Conservation (phyloP, 1,140 invertebrate species). For the Trachymyrmex cornetzi region DNA sequence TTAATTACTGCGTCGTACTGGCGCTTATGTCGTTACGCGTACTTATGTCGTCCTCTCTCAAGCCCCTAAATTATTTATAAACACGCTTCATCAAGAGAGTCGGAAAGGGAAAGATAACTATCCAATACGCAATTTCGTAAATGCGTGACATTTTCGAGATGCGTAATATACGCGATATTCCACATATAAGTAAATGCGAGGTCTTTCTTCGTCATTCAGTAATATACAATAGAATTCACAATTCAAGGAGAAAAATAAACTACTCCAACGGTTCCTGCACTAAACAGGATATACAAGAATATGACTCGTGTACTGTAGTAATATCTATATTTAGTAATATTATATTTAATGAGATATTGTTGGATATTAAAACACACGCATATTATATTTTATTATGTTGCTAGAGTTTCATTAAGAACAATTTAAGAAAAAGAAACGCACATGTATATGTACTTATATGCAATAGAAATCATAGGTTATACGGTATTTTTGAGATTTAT, state of each 20-base stretch:
- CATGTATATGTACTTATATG: too few relatives aligned
- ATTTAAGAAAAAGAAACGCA: not conserved
- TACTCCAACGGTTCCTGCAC: not conserved
- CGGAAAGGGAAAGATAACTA: not conserved
- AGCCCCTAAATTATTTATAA: slow-evolving; percentile 69
- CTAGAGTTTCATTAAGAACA: not conserved
- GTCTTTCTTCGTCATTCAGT: slow-evolving; percentile 10
- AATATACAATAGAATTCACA: slow-evolving; percentile 27
- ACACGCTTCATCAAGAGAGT: not conserved
- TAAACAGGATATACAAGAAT: not conserved
- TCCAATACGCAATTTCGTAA: slow-evolving; percentile 60
- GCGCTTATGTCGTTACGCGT: slow-evolving; percentile 6
- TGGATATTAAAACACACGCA: not conserved
- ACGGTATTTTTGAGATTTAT: not conserved
- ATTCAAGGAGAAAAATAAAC: slow-evolving; percentile 54
- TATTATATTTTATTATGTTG: not conserved
- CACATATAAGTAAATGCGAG: not conserved
- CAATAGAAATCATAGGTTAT: too few relatives aligned
- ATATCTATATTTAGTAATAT: not conserved
- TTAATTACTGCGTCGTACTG: slow-evolving; percentile 60
- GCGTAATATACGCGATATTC: not conserved
- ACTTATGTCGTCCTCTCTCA: not conserved
- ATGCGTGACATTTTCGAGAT: slow-evolving; percentile 41
- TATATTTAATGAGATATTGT: not conserved
- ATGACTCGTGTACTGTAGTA: not conserved